A percentile compares a stretch with the other conserved stretches of the same genome.
Conservation (phyloP, 1,140 invertebrate genomes). For the Hycleus cichorii region DNA sequence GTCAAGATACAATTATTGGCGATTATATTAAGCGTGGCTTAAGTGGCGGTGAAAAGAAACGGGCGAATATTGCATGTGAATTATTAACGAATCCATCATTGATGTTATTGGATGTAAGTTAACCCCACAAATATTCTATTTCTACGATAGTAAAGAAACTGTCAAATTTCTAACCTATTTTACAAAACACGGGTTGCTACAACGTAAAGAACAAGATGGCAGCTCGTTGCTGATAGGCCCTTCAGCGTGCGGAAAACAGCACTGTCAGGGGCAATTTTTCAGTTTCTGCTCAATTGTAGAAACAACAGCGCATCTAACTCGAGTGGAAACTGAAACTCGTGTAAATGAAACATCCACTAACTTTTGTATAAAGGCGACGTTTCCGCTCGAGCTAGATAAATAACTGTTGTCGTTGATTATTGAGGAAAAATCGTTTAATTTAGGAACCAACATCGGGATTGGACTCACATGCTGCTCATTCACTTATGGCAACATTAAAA, state of each 20-base stretch:
- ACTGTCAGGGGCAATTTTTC: too few species aligned
- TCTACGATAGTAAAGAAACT: too few species aligned
- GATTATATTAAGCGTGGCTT: constrained; percentile 70
- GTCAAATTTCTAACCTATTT: too few species aligned
- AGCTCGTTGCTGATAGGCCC: too few species aligned
- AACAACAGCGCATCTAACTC: too few species aligned
- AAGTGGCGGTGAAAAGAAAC: constrained; percentile 81
- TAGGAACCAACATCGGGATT: constrained; percentile 82
- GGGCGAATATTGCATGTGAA: constrained; percentile 82
- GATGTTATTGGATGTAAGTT: constrained; percentile 78
- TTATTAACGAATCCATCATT: constrained; percentile 75
- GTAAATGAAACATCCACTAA: too few species aligned
- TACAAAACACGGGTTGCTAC: too few species aligned
- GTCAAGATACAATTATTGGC: constrained; percentile 77
- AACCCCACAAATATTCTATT: background rate
- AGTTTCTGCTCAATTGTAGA: too few species aligned
- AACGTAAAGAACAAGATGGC: too few species aligned
- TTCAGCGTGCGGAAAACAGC: too few species aligned
- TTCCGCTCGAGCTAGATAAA: background rate
- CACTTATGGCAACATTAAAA: constrained; percentile 66
- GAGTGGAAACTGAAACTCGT: too few species aligned
- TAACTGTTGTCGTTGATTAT: background rate
- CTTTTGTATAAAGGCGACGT: too few species aligned
- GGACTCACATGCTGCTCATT: constrained; percentile 75
- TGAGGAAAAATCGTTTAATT: constrained; percentile 13